Conservation (phyloP, 2,113 vertebrate genomes). For the Callopanchax toddi region DNA sequence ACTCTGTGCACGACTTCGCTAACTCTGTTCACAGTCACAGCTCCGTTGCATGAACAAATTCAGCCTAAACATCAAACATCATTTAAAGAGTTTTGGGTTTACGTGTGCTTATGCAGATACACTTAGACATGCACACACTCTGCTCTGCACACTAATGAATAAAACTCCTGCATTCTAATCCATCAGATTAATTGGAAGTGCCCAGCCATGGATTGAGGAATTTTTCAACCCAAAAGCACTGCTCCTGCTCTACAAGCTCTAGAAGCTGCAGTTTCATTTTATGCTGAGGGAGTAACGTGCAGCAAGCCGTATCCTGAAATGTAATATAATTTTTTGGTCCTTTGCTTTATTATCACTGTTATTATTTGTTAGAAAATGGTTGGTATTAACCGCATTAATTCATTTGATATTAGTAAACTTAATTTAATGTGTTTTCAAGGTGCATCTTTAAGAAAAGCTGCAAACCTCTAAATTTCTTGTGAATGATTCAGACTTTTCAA, state of each 20-base stretch:
- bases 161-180: conserved; percentile 68
- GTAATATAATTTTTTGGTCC: neutral
- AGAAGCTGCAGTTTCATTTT: conserved; percentile 53
- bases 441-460: no score
- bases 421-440: neutral
- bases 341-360: no score
- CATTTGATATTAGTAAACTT: no score
- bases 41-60: conserved; percentile 26
- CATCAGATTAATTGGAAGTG: conserved; percentile 81
- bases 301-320: conserved; percentile 11
- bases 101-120: conserved; percentile 21
- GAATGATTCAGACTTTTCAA: no score
- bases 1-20: conserved; percentile 12
- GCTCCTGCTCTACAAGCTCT: conserved; percentile 25
- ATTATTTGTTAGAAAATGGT: neutral
- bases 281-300: conserved; percentile 30
- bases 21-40: conserved; percentile 28
- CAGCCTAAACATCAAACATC: conserved; percentile 30
- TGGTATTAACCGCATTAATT: neutral
- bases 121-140: conserved; percentile 22
- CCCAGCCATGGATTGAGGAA: conserved; percentile 62
- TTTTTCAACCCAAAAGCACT: conserved; percentile 59
- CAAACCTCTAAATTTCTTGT: no score
- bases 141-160: conserved; percentile 69
- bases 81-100: conserved; percentile 20